Percentiles rank a stretch among this genome's conserved stretches.
phyloP scores from a whole-genome alignment of 1,140 invertebrate genomes.

The Subanguina moxae region DNA sequence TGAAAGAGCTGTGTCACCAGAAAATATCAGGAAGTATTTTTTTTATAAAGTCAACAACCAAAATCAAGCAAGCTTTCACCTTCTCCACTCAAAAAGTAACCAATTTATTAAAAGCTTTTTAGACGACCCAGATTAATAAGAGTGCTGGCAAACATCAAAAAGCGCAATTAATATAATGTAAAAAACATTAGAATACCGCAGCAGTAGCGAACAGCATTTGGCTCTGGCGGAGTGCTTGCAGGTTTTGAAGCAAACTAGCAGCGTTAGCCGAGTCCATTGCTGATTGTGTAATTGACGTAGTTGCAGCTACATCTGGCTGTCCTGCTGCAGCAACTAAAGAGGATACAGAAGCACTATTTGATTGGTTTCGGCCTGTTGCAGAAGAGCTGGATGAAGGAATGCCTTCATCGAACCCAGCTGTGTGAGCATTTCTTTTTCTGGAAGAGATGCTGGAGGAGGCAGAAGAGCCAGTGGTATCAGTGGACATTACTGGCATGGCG shows the following conservation, averaged over 20 bases:
- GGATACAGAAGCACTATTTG: background rate
- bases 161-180: too few species aligned
- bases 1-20: too few species aligned
- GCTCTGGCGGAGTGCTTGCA: constrained; percentile 7
- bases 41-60: too few species aligned
- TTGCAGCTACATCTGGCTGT: background rate
- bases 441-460: background rate
- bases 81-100: too few species aligned
- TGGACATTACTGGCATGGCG: background rate
- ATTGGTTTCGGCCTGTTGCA: background rate
- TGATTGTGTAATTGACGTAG: background rate
- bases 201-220: constrained; percentile 13
- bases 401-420: constrained; percentile 15
- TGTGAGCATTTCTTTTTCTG: constrained; percentile 16
- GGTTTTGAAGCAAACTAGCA: background rate
- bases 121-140: too few species aligned
- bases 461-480: constrained; percentile 2
- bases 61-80: too few species aligned
- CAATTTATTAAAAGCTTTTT: too few species aligned
- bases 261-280: background rate
- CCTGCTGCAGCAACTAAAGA: background rate
- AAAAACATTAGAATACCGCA: constrained; percentile 13
- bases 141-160: too few species aligned
- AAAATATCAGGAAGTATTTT: too few species aligned
- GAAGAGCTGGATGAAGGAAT: background rate